Percentiles rank a stretch among this genome's conserved stretches.
Conservation (phyloP, 1,140 invertebrate genomes). For the Myzus persicae region DNA sequence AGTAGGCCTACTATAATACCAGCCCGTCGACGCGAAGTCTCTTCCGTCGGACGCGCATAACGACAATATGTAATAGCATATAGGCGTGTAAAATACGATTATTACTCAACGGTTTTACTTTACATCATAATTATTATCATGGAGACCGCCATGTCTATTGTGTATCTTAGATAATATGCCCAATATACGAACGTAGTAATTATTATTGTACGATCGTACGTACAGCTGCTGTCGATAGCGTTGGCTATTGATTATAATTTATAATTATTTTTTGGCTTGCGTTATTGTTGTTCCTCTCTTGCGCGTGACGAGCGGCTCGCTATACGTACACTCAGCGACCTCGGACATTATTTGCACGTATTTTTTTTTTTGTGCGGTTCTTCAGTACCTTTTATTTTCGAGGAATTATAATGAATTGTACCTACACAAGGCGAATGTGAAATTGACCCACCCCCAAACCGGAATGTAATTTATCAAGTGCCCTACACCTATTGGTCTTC, state of each 20-base stretch:
- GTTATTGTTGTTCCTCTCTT: not conserved
- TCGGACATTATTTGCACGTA: not conserved
- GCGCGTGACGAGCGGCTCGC: not conserved
- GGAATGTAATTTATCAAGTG: not conserved
- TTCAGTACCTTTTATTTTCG: not conserved
- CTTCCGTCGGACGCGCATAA: not conserved
- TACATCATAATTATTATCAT: not conserved
- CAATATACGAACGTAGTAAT: not conserved
- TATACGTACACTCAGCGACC: not conserved
- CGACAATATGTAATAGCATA: not conserved
- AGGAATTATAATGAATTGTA: not conserved
- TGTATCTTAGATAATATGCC: not conserved
- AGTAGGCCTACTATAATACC: not conserved
- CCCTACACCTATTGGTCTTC: no score
- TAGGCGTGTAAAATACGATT: not conserved
- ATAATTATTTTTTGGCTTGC: constrained; percentile 5
- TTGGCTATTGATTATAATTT: not conserved
- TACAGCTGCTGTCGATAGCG: not conserved
- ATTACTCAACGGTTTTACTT: not conserved
- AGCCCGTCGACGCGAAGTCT: not conserved
- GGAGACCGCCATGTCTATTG: not conserved
- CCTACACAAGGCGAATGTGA: not conserved
- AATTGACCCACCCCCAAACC: not conserved
- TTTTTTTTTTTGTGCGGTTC: not conserved
- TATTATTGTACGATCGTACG: not conserved